Conservation (phyloP, 2,888 invertebrate species). For the Sinohyriopsis cumingii region DNA sequence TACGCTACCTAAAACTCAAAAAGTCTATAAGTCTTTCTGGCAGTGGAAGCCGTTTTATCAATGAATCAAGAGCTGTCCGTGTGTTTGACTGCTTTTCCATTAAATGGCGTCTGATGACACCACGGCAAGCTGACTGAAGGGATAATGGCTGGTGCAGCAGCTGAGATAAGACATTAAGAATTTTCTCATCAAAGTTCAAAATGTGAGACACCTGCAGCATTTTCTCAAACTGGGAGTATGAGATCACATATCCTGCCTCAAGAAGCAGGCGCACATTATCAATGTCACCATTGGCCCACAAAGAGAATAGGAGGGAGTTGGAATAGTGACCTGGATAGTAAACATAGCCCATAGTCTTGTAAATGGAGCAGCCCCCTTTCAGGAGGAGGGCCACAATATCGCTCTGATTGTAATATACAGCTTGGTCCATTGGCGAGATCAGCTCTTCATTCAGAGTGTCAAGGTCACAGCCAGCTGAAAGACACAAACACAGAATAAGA, state of each 20-base stretch:
- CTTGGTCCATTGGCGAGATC: constrained; percentile 37
- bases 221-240: constrained; percentile 24
- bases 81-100: constrained; percentile 18
- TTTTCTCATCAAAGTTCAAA: constrained; percentile 28
- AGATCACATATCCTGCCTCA: constrained; percentile 35
- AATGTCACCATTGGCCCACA: constrained; percentile 37
- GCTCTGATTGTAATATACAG: constrained; percentile 30
- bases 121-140: constrained; percentile 21
- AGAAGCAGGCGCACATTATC: constrained; percentile 32
- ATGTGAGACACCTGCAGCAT: constrained; percentile 21
- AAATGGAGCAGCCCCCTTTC: constrained; percentile 38
- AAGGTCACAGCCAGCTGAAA: constrained; percentile 39
- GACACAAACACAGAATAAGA: neutral
- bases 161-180: constrained; percentile 17
- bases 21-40: constrained; percentile 27
- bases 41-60: constrained; percentile 22
- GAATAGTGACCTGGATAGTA: constrained; percentile 38
- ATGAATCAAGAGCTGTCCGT: constrained; percentile 17
- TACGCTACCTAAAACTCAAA: constrained; percentile 12
- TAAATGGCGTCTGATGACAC: constrained; percentile 25
- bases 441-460: constrained; percentile 40
- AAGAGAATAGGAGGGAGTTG: constrained; percentile 36
- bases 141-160: constrained; percentile 28
- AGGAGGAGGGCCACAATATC: constrained; percentile 34
- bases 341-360: constrained; percentile 35